Evolutionary conservation across 1,140 invertebrate species (phyloP), one percentile per base, ranked within the genome.

Genomic region (Listronotus bonariensis): DNA sequence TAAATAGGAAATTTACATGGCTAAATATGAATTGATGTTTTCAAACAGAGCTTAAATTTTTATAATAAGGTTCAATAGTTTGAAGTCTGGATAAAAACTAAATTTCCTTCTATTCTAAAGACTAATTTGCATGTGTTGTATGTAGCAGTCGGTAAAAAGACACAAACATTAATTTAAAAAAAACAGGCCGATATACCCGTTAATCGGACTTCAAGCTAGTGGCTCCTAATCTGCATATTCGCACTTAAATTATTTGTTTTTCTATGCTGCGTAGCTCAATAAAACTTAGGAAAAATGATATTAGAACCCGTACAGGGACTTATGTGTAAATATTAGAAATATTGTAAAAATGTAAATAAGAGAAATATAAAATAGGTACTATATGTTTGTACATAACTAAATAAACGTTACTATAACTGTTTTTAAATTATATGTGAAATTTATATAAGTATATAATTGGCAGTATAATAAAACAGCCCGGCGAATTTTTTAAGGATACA

Each of bases 371-470:
- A 56, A 68, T 76, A 75, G 69, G 68, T 64, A 32, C 34, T 65
- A 67, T 71, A 74, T 74, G 74, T 77, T 75, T 78, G 73, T 77
- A 76, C 46, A 76, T 74, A 77, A 67, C 69, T 72, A 71, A 72
- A 70, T 70, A 73, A 73, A 74, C 72, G 70, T 74, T 74, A 71
- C 68, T 73, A 74, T 66, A 76, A 74, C 73, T 74, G 75, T 76
- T 74, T 77, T 74, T 48, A 76, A 75, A 73, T 71, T 60, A 69
- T 73, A 71, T 77, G 74, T 78, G 71, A 77, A 75, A 74, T 76
- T 74, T 73, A 70, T 68, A 70, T 68, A 36, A 67, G 53, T 61
- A 72, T 64, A 66, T 69, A 72, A 71, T 73, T 75, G 72, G 77
- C 74, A 74, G 76, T 78, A 75, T 74, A 71, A 68, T 73, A 70